These are phyloP conservation scores for Cotesia typhae DNA, from an alignment of 1,140 invertebrate genomes.

Conservation along the genomic window DNA sequence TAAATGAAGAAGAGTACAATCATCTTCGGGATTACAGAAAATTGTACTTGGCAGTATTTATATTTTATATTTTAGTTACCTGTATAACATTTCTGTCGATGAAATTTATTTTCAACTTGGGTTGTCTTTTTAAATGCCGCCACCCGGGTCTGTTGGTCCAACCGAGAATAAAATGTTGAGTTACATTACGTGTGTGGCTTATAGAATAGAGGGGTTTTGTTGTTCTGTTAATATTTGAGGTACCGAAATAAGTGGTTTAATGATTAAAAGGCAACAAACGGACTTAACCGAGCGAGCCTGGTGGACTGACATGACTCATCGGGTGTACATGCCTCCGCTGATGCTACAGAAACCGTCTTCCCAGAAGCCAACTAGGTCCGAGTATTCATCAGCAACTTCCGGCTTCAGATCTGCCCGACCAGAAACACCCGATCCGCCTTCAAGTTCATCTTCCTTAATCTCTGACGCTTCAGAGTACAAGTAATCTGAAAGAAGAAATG, in stretches of 20 bases:
- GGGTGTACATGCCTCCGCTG: constrained; percentile 34
- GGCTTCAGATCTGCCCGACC: constrained; percentile 34
- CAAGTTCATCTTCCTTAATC: constrained; percentile 4
- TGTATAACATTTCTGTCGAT: constrained; percentile 39
- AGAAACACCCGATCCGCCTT: constrained; percentile 19
- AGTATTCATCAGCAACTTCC: constrained; percentile 37
- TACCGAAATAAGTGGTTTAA: constrained; percentile 19
- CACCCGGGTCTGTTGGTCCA: constrained; percentile 22
- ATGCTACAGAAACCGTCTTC: constrained; percentile 4
- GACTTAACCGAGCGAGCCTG: constrained; percentile 29
- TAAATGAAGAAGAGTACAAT: not conserved
- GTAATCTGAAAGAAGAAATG: not conserved
- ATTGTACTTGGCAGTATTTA: constrained; percentile 42
- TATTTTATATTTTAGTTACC: constrained; percentile 40
- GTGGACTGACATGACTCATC: constrained; percentile 39
- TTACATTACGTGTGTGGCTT: not conserved
- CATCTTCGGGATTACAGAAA: constrained; percentile 35
- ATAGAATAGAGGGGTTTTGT: constrained; percentile 18
- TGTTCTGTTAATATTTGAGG: constrained; percentile 9
- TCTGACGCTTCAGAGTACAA: constrained; percentile 18
- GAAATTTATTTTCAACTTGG: constrained; percentile 41
- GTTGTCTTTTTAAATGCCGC: constrained; percentile 22
- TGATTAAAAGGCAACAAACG: constrained; percentile 35
- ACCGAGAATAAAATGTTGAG: constrained; percentile 29
- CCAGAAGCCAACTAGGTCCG: constrained; percentile 38